Evolutionary conservation across 2,888 invertebrate species (phyloP), one percentile per base, ranked within the genome.

Genomic region (Deilephila porcellus): DNA sequence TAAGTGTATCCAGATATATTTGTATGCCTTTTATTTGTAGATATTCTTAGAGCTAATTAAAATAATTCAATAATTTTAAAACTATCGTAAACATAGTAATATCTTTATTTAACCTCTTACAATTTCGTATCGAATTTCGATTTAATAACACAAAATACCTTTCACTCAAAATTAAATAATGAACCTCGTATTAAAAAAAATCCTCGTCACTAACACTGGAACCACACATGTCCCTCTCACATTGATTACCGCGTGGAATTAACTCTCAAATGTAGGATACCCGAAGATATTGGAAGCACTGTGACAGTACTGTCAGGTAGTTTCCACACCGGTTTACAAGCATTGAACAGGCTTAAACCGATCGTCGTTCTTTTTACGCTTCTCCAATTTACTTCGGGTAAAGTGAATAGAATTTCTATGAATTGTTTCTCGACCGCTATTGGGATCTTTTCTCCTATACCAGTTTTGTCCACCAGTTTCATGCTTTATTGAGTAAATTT

Each of bases 241-340:
- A 83, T 81, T 83, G 83, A 85, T 85, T 84, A 80, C 82, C 74
- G 73, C 77, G 77, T 81, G 78, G 76, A 82, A 82, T 85, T 82
- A 77, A 81, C 82, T 78, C 74, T 73, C 70, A 79, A 75, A 72
- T 34, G 72, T 72, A 77, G 71, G 77, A 76, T 78, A 74, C 67
- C 75, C 75, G 75, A 73, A 76, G 79, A 75, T 79, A 81, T 81
- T 82, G 80, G 52, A 74, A 71, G 71, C 71, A 72, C 76, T 78
- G 80, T 79, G 78, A 77, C 74, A 70, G 74, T 74, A 75, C 77
- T 77, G 79, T 80, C 73, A 78, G 76, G 76, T 76, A 72, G 71
- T 78, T 53, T 19, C 20, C 20, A 34, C 34, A 64, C 53, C 37
- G 52, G 62, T 72, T 72, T 72, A 63, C 20, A 63, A 34, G 34